Conservation (phyloP, 2,113 vertebrate species). For the Raja brachyura region DNA sequence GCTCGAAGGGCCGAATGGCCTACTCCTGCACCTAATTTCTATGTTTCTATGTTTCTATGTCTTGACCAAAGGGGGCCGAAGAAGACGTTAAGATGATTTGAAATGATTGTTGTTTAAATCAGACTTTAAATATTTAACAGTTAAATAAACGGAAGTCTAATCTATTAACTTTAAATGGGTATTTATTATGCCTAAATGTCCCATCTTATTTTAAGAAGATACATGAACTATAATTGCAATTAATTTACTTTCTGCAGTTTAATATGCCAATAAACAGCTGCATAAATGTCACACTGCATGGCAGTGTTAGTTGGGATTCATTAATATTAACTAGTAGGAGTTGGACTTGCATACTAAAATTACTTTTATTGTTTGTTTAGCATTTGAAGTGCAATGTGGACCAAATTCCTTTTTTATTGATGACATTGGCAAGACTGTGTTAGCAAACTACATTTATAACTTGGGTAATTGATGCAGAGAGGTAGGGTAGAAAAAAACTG, state of each 20-base stretch:
- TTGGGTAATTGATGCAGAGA: too few relatives aligned
- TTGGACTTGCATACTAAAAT: not conserved
- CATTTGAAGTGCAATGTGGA: too few relatives aligned
- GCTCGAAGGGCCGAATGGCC: too few relatives aligned
- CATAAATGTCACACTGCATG: not conserved
- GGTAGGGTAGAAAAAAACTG: too few relatives aligned
- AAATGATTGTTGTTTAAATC: not conserved
- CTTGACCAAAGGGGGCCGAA: too few relatives aligned
- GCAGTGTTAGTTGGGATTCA: not conserved
- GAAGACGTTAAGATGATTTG: not conserved
- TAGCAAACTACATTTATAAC: too few relatives aligned
- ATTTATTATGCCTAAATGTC: not conserved
- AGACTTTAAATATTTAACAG: not conserved
- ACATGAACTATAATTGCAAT: constrained; percentile 16
- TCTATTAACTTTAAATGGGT: not conserved
- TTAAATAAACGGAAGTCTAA: not conserved
- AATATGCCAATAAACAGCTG: not conserved
- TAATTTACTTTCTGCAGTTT: not conserved
- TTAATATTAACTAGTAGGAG: not conserved
- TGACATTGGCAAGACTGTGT: not conserved
- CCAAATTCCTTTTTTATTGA: not conserved
- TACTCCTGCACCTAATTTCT: too few relatives aligned
- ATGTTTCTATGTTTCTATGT: too few relatives aligned
- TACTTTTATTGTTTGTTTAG: too few relatives aligned
- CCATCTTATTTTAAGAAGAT: not conserved